phyloP scores from a whole-genome alignment of 2,797 vertebrate genomes.

The Thalassophryne amazonica region DNA sequence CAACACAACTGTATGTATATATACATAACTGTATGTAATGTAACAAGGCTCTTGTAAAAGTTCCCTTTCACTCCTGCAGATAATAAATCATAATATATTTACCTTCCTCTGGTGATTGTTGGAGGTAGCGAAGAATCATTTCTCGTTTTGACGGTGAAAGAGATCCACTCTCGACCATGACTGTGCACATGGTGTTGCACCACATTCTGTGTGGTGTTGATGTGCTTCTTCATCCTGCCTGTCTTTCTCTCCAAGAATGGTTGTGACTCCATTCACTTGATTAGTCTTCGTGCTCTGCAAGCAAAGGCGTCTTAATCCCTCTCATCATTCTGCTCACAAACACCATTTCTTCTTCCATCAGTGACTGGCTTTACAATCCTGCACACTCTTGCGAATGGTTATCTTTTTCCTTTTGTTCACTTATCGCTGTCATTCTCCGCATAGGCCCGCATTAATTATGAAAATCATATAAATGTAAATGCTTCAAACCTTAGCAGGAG shows the following conservation, averaged over 20 bases:
- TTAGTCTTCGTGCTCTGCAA: slow-evolving; percentile 11
- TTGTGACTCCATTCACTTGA: slow-evolving; percentile 30
- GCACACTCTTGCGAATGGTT: slow-evolving; percentile 4
- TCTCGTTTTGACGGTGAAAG: background rate
- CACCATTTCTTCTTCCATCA: slow-evolving; percentile 11
- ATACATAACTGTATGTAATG: too few species aligned
- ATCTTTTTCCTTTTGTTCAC: slow-evolving; percentile 7
- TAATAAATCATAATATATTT: too few species aligned
- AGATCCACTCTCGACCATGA: too few species aligned
- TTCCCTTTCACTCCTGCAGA: too few species aligned
- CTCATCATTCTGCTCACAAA: slow-evolving; percentile 43
- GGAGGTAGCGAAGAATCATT: background rate
- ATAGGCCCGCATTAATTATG: background rate
- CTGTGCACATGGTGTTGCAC: background rate
- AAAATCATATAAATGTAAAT: background rate
- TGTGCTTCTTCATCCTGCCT: too few species aligned
- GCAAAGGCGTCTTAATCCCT: slow-evolving; percentile 35
- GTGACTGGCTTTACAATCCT: background rate
- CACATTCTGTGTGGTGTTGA: background rate
- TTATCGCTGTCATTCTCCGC: background rate
- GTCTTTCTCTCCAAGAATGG: background rate
- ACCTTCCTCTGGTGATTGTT: too few species aligned
- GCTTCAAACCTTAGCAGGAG: background rate
- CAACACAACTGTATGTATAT: too few species aligned
- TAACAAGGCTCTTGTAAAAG: too few species aligned